Percentiles rank a stretch among this genome's conserved stretches.
These are phyloP conservation scores for Rhabdomys dilectus DNA, from an alignment of 2,113 vertebrate species.

Conservation along the genomic window DNA sequence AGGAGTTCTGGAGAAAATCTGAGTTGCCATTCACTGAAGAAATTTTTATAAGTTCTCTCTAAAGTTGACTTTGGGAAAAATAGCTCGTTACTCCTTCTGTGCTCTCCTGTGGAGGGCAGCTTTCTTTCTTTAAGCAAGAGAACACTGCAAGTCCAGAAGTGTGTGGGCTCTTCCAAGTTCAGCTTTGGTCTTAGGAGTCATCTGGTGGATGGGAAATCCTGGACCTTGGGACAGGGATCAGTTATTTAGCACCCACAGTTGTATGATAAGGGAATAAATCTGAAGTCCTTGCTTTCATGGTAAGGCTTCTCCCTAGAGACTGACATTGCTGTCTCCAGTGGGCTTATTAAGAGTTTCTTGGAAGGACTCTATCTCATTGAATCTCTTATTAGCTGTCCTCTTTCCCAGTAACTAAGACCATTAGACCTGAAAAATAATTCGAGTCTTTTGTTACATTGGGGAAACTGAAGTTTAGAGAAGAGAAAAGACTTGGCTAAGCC, in stretches of 20 bases:
- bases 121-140: background rate
- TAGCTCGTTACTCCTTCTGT: background rate
- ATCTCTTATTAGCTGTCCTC: background rate
- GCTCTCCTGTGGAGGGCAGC: background rate
- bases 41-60: background rate
- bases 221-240: background rate
- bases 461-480: background rate
- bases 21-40: background rate
- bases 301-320: background rate
- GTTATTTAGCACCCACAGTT: background rate
- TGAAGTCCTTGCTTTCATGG: background rate
- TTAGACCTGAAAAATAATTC: background rate
- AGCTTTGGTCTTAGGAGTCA: background rate
- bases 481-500: background rate
- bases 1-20: background rate
- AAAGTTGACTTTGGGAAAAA: constrained; percentile 6
- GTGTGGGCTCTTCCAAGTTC: background rate
- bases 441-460: background rate
- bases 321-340: background rate
- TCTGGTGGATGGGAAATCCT: background rate
- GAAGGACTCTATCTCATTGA: background rate
- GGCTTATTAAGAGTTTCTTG: background rate
- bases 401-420: background rate
- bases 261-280: fast-evolving
- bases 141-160: background rate